Evolutionary conservation across 2,888 invertebrate genomes (phyloP), one percentile per base, ranked within the genome.

Genomic region (Chironomus tentans): DNA sequence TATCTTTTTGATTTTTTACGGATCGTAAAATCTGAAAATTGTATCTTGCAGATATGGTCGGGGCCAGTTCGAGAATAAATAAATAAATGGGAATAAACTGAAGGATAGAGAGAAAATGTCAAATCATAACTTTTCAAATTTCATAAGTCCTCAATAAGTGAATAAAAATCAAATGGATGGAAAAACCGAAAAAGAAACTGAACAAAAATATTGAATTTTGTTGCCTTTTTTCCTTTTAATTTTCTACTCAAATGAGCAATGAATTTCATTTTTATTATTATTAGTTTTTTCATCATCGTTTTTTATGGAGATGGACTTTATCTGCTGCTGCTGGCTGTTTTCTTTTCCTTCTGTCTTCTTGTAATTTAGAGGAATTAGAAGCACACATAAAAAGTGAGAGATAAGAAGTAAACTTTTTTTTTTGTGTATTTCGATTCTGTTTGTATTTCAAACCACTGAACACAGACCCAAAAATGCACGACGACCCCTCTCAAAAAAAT

Each of bases 241-340:
- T 74, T 74, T 74, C 74, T 74, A 74, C 74, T 74, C 74, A 74
- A 74, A 74, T 65, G 74, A 74, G 74, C 74, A 74, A 74, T 74
- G 74, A 74, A 74, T 74, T 73, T 74, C 68, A 74, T 74, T 74
- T 73, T 74, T 74, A 74, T 74, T 74, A 68, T 74, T 74, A 74
- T 74, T 74, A 68, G 74, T 68, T 74, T 68, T 68, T 74, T 61
- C 62, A 72, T 72, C 72, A 61, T 72, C 21, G 46, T 70, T 70
- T 61, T 62, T 72, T 62, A 72, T 72, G 56, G 72, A 62, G 21
- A 72, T 72, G 56, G 72, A 62, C 46, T 46, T 74, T 62, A 68
- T 68, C 38, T 68, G n/a, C 18, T 15, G 15, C 46, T 38, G 68
- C 21, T 38, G 68, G 15, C 68, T 24, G 68, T 15, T 56, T 56